These are phyloP conservation scores for Phortica variegata DNA, from an alignment of 1,140 invertebrate species.

Conservation along the genomic window DNA sequence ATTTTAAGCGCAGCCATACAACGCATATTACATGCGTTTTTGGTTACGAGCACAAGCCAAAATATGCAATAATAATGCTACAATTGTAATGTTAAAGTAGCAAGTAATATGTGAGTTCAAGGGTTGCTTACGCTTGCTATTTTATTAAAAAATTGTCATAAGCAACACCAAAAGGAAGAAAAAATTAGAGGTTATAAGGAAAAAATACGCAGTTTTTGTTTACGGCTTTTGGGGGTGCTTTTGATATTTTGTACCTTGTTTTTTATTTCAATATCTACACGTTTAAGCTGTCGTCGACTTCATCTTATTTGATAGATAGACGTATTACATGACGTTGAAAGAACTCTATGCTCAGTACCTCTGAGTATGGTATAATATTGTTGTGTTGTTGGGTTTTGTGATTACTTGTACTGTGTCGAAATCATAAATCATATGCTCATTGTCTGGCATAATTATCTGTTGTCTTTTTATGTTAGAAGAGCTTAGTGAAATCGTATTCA, in stretches of 20 bases:
- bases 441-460: slow-evolving; percentile 27
- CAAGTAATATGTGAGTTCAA: background rate
- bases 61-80: slow-evolving; percentile 31
- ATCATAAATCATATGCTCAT: slow-evolving; percentile 31
- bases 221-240: slow-evolving; percentile 22
- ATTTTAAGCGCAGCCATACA: background rate
- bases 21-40: slow-evolving; percentile 7
- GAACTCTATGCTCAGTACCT: slow-evolving; percentile 5
- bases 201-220: no score
- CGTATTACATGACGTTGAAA: slow-evolving; percentile 4
- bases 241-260: slow-evolving; percentile 18
- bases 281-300: slow-evolving; percentile 7
- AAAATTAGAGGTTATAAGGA: no score
- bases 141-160: no score
- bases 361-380: slow-evolving; percentile 17
- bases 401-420: slow-evolving; percentile 17
- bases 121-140: no score
- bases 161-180: no score
- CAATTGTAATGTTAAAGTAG: slow-evolving; percentile 31
- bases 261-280: slow-evolving; percentile 2
- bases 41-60: slow-evolving; percentile 25
- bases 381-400: no score
- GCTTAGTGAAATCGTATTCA: no score
- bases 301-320: slow-evolving; percentile 27
- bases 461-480: no score